Evolutionary conservation across 2,888 invertebrate genomes (phyloP), one percentile per base, ranked within the genome.

Genomic region (Rhingia rostrata): DNA sequence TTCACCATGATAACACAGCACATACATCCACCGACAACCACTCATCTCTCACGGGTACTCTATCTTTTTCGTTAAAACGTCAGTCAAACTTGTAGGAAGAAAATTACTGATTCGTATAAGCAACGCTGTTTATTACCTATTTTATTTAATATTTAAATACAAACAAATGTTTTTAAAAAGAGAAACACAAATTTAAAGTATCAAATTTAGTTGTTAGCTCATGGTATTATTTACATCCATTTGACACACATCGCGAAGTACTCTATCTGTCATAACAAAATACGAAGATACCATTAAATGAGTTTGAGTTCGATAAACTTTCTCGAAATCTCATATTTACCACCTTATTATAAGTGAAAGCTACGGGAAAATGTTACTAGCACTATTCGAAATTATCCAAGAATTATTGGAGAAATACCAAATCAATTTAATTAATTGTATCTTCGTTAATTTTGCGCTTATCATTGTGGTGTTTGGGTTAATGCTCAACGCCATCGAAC

Each of bases 381-480:
- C 67, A 35, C 56, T 51, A 10, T 35, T 73, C 9, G 32, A 78
- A 64, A 53, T 53, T 7, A 14, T 78, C 4, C 66, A 67, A 14
- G 49, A 58, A 4, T 49, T 83, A 5, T 70, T 88, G 9, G 86
- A 88, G 22, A 58, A 69, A 45, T 88, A 90, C 64, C 87, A 89
- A 54, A 86, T 91, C 5, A 89, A 90, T 80, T 53, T 90, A 32
- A 83, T 90, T 2, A 90, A 91, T 84, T 73, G 88, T 12, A 87
- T 90, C 3, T 91, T 91, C 63, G 81, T 90, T 4, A 86, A 88
- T 49, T 90, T 92, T 30, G 90, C 89, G 2, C 39, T 89, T 0
- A 86, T 88, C n/a, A 91, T 91, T 49, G 93, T 94, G 0, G 89
- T 94, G 61, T 88, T 94, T 51, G 94, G 95, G 54, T 90, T 93